Conservation (phyloP, 2,797 vertebrate genomes). For the Myripristis murdjan region DNA sequence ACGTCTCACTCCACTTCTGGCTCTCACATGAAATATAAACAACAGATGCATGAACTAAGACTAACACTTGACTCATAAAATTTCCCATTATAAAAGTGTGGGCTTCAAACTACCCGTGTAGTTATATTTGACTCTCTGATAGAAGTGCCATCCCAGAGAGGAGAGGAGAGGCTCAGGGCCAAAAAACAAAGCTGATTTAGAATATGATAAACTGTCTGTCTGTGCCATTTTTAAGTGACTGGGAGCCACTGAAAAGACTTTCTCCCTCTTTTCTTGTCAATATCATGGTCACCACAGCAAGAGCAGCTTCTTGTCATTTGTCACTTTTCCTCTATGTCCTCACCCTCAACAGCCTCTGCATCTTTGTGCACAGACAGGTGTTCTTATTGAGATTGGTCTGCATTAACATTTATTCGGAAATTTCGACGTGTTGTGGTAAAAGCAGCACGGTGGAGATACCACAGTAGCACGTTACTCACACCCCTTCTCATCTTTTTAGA, state of each 20-base stretch:
- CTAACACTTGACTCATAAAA: constrained; percentile 47
- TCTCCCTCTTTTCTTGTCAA: neutral
- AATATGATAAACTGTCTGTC: constrained; percentile 57
- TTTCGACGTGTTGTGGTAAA: constrained; percentile 3
- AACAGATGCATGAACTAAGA: constrained; percentile 64
- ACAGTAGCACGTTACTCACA: constrained; percentile 3
- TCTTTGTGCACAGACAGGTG: constrained; percentile 23
- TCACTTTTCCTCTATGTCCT: no score
- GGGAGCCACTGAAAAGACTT: constrained; percentile 24
- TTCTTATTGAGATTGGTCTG: constrained; percentile 29
- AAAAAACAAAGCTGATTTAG: constrained; percentile 59
- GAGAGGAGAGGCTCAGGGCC: constrained; percentile 37
- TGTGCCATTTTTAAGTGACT: constrained; percentile 46
- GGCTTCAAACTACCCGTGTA: constrained; percentile 27
- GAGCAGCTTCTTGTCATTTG: no score
- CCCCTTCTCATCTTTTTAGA: constrained; percentile 35
- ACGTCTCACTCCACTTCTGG: constrained; percentile 28
- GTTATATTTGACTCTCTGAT: constrained; percentile 24
- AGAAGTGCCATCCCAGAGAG: constrained; percentile 42
- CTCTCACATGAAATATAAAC: constrained; percentile 52
- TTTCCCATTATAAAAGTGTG: constrained; percentile 7
- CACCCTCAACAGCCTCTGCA: neutral
- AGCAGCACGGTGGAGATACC: constrained; percentile 44
- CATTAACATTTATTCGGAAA: constrained; percentile 27
- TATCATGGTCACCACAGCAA: constrained; percentile 6